Evolutionary conservation across 2,113 vertebrate genomes (phyloP), one percentile per base, ranked within the genome.

Genomic region (Grantiella picta): DNA sequence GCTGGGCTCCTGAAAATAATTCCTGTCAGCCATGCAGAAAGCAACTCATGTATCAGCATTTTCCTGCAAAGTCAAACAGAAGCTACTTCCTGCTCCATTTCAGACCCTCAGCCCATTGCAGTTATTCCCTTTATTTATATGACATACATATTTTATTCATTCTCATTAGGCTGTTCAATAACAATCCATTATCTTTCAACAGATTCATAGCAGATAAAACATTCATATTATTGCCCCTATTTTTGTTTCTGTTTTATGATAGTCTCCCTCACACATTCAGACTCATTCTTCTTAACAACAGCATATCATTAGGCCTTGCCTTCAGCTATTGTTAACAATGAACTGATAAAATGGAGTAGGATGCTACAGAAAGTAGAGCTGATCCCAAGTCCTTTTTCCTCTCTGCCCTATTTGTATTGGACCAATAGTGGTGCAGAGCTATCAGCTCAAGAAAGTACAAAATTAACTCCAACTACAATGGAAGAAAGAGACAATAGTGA

Each of bases 131-230:
- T 82, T 92, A 84, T 93, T 96, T 94, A 86, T 91, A 50, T 49
- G 81, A 61, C 70, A 78, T 76, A 56, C 35, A 94, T 96, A 95
- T 96, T 97, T 97, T 86, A 91, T 95, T 90, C n/a, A 28, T 78
- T 81, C 84, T 93, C 79, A 78, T 95, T 92, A 94, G 53, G 38
- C 33, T 76, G 81, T 61, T 97, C 82, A 78, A 49, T 94, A 94
- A 50, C 29, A 95, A 45, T 20, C 49, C 79, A 95, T 94, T 94
- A 92, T 85, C 86, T 85, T 92, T 86, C 77, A 82, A 65, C 16
- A 90, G 82, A 96, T 89, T 94, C 78, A 40, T 38, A 49, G 60
- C 52, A 95, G 93, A 95, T 85, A 94, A 94, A 97, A 85, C 63
- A 86, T 92, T 90, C 40, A 75, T 95, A 89, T 91, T 94, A 82